Percentiles rank a stretch among this genome's conserved stretches.
phyloP scores from a whole-genome alignment of 2,888 invertebrate genomes.

The Diachrysia chrysitis region DNA sequence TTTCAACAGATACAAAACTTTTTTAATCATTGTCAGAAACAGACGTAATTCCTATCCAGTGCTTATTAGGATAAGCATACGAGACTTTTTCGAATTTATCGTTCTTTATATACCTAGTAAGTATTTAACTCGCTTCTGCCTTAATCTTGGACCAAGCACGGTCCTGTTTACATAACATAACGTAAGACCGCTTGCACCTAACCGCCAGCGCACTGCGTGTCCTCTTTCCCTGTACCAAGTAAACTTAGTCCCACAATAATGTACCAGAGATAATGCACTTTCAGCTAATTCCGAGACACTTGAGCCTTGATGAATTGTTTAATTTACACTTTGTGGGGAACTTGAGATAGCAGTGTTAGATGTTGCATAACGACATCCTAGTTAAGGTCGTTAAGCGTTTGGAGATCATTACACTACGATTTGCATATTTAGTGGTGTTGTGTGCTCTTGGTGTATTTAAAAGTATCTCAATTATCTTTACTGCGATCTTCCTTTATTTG shows the following conservation, averaged over 20 bases:
- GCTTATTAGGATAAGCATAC: no score
- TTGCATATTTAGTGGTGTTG: slow-evolving; percentile 39
- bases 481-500: neutral
- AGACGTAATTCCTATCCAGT: no score
- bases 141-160: slow-evolving; percentile 21
- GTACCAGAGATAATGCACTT: slow-evolving; percentile 65
- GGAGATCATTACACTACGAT: slow-evolving; percentile 49
- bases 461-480: neutral
- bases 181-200: slow-evolving; percentile 63
- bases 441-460: slow-evolving; percentile 18
- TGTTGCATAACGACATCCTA: slow-evolving; percentile 53
- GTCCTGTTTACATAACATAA: slow-evolving; percentile 65
- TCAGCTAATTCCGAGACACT: slow-evolving; percentile 64
- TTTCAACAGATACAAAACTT: no score
- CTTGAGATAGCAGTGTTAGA: slow-evolving; percentile 50
- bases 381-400: slow-evolving; percentile 41
- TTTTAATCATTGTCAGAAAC: no score
- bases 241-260: slow-evolving; percentile 67
- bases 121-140: slow-evolving; percentile 8
- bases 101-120: neutral
- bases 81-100: no score
- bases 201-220: slow-evolving; percentile 66
- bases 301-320: slow-evolving; percentile 67
- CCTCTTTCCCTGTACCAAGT: slow-evolving; percentile 71
- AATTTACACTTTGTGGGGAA: slow-evolving; percentile 56